Evolutionary conservation across 1,140 invertebrate species (phyloP).

Genomic region (Helicoverpa zea): DNA sequence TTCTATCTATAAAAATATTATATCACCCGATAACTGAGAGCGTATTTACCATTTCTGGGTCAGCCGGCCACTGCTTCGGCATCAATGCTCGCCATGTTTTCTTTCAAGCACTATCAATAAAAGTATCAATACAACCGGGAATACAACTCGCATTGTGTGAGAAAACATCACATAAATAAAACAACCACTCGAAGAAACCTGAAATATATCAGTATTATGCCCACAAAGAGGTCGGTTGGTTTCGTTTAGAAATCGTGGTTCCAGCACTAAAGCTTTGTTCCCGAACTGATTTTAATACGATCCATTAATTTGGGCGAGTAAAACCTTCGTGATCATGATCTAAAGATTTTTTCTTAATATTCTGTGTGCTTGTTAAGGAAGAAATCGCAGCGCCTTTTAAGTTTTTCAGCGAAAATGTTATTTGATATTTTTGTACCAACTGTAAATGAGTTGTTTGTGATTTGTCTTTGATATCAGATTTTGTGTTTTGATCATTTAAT

Average conservation of each 20-base stretch:
- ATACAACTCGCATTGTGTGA: conserved; percentile 5
- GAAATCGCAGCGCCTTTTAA: background rate
- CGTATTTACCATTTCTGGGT: conserved; percentile 8
- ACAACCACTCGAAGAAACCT: conserved; percentile 3
- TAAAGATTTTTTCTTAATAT: background rate
- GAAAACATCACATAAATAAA: conserved; percentile 30
- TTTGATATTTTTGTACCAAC: conserved; percentile 4
- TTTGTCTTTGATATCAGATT: conserved; percentile 10
- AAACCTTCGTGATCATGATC: background rate
- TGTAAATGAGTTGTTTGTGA: conserved; percentile 14
- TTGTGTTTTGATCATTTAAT: conserved; percentile 2
- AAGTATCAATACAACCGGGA: conserved; percentile 10
- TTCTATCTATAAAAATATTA: background rate
- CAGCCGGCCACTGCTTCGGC: conserved; percentile 2
- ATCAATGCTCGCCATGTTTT: conserved; percentile 7
- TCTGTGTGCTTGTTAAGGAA: background rate
- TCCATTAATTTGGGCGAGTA: conserved; percentile 8
- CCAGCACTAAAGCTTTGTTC: background rate
- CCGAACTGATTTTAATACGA: background rate
- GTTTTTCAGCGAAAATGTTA: conserved; percentile 26
- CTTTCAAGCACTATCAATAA: conserved; percentile 27
- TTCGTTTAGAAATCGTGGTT: background rate
- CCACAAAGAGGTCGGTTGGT: background rate
- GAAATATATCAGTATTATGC: conserved; percentile 16
- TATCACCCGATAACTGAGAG: background rate